These are phyloP conservation scores for Lasioglossum leucozonium DNA, from an alignment of 2,888 invertebrate species.

Conservation along the genomic window DNA sequence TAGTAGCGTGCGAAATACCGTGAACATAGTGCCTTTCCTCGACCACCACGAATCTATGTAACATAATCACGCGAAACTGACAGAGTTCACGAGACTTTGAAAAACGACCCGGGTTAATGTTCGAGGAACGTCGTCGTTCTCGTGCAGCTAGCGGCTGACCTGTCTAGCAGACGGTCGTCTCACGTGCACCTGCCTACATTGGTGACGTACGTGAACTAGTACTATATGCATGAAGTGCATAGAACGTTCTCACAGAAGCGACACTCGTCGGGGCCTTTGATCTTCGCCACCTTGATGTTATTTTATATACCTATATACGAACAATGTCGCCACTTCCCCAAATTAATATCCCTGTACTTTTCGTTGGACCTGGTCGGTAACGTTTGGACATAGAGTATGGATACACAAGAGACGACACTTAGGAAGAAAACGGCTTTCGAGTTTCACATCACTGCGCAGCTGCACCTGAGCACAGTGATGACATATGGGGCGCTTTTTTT, in stretches of 20 bases:
- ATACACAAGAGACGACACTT: too few species aligned
- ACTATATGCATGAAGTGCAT: neutral
- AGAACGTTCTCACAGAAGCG: neutral
- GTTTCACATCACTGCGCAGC: too few species aligned
- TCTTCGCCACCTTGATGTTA: neutral
- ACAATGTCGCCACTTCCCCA: neutral
- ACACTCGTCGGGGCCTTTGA: neutral
- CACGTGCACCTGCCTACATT: slow-evolving; percentile 48
- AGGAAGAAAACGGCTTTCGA: too few species aligned
- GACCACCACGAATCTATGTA: slow-evolving; percentile 47
- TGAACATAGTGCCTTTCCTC: slow-evolving; percentile 64
- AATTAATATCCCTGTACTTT: neutral
- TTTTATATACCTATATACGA: neutral
- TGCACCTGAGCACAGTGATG: too few species aligned
- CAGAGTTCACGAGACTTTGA: slow-evolving; percentile 8
- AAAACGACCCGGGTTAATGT: slow-evolving; percentile 44
- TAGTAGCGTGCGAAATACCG: slow-evolving; percentile 67
- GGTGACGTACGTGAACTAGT: slow-evolving; percentile 12
- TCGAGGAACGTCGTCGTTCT: slow-evolving; percentile 36
- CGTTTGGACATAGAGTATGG: too few species aligned
- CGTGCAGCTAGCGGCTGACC: slow-evolving; percentile 32
- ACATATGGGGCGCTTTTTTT: too few species aligned
- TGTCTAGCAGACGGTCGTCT: slow-evolving; percentile 58
- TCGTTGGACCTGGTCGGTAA: neutral
- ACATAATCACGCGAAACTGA: slow-evolving; percentile 60